Percentiles rank a stretch among this genome's conserved stretches.
Evolutionary conservation across 2,797 vertebrate genomes (phyloP).

Genomic region (Silurus aristotelis): DNA sequence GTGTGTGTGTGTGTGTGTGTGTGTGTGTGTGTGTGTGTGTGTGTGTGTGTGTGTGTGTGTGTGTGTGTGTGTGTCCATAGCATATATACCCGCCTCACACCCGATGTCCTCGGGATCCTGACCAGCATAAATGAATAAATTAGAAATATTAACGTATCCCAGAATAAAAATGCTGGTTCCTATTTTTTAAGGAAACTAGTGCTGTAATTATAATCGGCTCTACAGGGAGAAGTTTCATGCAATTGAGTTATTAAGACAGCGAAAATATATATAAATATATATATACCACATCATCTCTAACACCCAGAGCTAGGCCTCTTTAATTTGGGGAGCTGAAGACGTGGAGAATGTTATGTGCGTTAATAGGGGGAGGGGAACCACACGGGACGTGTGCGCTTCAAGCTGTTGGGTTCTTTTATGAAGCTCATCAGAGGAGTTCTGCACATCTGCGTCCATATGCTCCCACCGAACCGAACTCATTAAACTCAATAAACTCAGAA

Average conservation of each 20-base stretch:
- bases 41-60: too few relatives aligned
- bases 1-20: too few relatives aligned
- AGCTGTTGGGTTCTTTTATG: slow-evolving; percentile 49
- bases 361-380: slow-evolving; percentile 34
- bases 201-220: slow-evolving; percentile 44
- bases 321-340: slow-evolving; percentile 9
- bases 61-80: too few relatives aligned
- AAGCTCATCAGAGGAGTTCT: slow-evolving; percentile 43
- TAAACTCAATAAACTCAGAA: slow-evolving; percentile 40
- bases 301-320: neutral
- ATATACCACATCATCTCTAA: neutral
- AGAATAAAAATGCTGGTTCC: neutral
- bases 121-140: slow-evolving; percentile 17
- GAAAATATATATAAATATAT: neutral
- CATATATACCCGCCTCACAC: neutral
- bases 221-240: slow-evolving; percentile 19
- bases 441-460: slow-evolving; percentile 48
- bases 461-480: slow-evolving; percentile 38
- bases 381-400: slow-evolving; percentile 35
- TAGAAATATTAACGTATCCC: neutral
- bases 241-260: slow-evolving; percentile 21
- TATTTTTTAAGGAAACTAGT: slow-evolving; percentile 5
- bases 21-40: too few relatives aligned
- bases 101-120: neutral
- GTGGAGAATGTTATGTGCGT: slow-evolving; percentile 38